These are phyloP conservation scores for Alces alces DNA, from an alignment of 2,113 vertebrate species.

Conservation along the genomic window DNA sequence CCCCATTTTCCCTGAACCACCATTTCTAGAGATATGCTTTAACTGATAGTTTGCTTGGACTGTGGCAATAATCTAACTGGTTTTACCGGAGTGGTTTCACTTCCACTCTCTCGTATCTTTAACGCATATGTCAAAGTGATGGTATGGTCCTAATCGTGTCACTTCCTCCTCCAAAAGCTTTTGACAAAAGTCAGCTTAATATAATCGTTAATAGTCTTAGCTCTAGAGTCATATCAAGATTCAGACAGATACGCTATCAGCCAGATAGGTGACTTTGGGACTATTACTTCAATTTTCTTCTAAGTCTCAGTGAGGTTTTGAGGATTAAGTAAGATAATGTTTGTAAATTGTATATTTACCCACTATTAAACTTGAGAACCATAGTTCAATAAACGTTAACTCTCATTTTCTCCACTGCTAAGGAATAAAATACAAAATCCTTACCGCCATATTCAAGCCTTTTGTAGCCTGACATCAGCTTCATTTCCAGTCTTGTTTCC, in stretches of 20 bases:
- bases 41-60: neutral
- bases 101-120: neutral
- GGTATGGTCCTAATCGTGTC: neutral
- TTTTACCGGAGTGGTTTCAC: neutral
- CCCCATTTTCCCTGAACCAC: neutral
- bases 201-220: neutral
- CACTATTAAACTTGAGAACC: neutral
- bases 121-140: neutral
- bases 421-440: neutral
- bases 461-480: neutral
- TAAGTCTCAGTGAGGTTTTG: neutral
- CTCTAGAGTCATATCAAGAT: neutral
- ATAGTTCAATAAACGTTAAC: neutral
- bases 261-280: neutral
- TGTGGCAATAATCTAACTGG: neutral
- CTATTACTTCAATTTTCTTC: neutral
- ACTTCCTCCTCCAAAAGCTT: neutral
- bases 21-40: neutral
- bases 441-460: neutral
- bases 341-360: slow-evolving; percentile 34
- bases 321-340: slow-evolving; percentile 12
- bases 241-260: neutral
- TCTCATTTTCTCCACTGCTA: neutral
- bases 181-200: neutral
- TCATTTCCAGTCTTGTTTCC: neutral